These are phyloP conservation scores for Drosophila parthenogenetica DNA, from an alignment of 2,888 invertebrate species.

Conservation along the genomic window DNA sequence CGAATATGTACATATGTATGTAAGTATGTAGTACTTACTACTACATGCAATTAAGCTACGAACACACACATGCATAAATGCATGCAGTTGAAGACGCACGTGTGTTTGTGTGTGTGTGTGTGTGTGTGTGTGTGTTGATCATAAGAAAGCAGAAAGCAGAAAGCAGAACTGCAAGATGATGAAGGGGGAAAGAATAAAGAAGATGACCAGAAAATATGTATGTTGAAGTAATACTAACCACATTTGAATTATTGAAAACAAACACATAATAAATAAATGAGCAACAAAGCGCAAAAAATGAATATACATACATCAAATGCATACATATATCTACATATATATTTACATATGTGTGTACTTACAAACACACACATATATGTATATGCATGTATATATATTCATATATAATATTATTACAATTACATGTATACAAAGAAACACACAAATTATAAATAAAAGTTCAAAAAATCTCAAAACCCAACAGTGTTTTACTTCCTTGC, in stretches of 20 bases:
- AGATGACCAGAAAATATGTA: constrained; percentile 40
- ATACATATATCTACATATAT: constrained; percentile 35
- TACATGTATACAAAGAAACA: constrained; percentile 76
- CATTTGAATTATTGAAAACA: constrained; percentile 48
- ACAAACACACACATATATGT: constrained; percentile 34
- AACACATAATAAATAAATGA: constrained; percentile 19
- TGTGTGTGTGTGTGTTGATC: not conserved
- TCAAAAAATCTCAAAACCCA: constrained; percentile 50
- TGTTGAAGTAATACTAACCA: constrained; percentile 57
- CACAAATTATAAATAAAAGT: constrained; percentile 74
- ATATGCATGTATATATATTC: constrained; percentile 37
- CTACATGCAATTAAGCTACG: constrained; percentile 29
- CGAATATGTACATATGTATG: constrained; percentile 31
- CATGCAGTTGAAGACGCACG: constrained; percentile 7
- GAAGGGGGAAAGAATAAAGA: constrained; percentile 25
- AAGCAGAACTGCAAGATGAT: not conserved
- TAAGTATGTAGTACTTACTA: constrained; percentile 16
- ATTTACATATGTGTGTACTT: constrained; percentile 28
- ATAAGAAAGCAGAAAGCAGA: too few species aligned
- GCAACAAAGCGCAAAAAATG: constrained; percentile 37
- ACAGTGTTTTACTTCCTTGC: not conserved
- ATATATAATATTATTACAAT: constrained; percentile 60
- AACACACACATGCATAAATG: not conserved
- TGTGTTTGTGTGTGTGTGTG: not conserved
- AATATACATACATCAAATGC: constrained; percentile 51